Conservation (phyloP, 2,113 vertebrate genomes). For the Alligator sinensis region DNA sequence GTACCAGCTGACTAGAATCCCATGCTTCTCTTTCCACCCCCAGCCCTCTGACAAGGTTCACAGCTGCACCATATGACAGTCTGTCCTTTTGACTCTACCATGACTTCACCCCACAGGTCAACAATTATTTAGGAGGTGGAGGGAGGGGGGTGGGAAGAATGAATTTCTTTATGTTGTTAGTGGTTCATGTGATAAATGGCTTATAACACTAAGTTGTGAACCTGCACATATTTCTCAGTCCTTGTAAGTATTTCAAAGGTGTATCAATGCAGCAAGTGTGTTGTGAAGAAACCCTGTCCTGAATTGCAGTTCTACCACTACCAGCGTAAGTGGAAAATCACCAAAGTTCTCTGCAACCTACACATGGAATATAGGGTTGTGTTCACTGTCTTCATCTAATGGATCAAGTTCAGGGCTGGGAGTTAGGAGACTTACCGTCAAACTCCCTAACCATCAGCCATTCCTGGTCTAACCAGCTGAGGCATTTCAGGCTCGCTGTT, state of each 20-base stretch:
- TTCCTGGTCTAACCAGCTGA: too few relatives aligned
- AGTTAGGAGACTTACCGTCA: rapidly evolving
- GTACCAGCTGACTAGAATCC: constrained; percentile 29
- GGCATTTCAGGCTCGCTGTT: too few relatives aligned
- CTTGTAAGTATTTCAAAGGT: neutral
- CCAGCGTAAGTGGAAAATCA: rapidly evolving
- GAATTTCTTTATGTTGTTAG: neutral
- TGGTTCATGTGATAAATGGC: neutral
- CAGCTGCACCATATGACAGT: neutral
- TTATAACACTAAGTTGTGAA: neutral
- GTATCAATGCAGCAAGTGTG: neutral
- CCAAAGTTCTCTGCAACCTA: neutral
- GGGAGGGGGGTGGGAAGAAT: neutral
- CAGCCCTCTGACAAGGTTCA: neutral
- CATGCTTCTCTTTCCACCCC: neutral
- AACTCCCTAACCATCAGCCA: too few relatives aligned
- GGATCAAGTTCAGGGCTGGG: neutral
- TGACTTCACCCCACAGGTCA: rapidly evolving
- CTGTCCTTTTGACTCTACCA: rapidly evolving
- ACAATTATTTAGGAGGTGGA: rapidly evolving
- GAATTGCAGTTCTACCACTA: neutral
- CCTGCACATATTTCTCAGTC: neutral
- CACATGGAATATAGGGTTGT: rapidly evolving
- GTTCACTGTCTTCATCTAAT: rapidly evolving
- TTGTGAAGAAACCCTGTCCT: rapidly evolving